These are phyloP conservation scores for Drosophila kanapiae DNA, from an alignment of 1,140 invertebrate genomes.

Conservation along the genomic window DNA sequence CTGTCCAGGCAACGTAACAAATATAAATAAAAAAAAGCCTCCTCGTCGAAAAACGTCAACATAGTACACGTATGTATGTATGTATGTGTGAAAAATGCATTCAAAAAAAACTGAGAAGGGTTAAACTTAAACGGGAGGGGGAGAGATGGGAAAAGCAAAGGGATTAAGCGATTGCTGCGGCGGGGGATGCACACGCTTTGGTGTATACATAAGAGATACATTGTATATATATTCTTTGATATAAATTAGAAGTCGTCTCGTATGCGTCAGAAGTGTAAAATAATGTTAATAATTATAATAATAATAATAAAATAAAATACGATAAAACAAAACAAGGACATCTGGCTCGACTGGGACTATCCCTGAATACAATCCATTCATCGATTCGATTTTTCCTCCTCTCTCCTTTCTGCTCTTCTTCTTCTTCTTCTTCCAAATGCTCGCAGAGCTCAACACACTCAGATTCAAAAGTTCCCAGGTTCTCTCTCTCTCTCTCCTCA, in stretches of 20 bases:
- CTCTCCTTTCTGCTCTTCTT: not conserved
- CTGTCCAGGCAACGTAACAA: slow-evolving; percentile 67
- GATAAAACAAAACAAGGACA: slow-evolving; percentile 64
- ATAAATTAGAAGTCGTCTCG: slow-evolving; percentile 44
- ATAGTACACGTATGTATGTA: slow-evolving; percentile 10
- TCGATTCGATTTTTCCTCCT: slow-evolving; percentile 44
- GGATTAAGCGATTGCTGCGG: slow-evolving; percentile 23
- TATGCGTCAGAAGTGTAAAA: slow-evolving; percentile 48
- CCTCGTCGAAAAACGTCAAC: slow-evolving; percentile 63
- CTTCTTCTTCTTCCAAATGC: slow-evolving; percentile 50
- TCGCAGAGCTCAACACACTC: slow-evolving; percentile 50
- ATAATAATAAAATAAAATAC: slow-evolving; percentile 44
- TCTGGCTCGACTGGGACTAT: slow-evolving; percentile 47
- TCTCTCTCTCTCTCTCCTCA: too few species aligned
- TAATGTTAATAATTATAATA: slow-evolving; percentile 19
- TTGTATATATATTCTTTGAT: slow-evolving; percentile 37
- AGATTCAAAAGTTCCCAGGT: slow-evolving; percentile 29
- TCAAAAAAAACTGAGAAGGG: slow-evolving; percentile 42
- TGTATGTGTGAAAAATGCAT: slow-evolving; percentile 31
- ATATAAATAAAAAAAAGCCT: slow-evolving; percentile 63
- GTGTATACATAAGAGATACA: slow-evolving; percentile 38
- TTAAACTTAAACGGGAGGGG: slow-evolving; percentile 26
- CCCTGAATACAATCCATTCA: slow-evolving; percentile 32
- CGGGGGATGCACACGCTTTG: slow-evolving; percentile 24
- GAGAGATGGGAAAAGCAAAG: slow-evolving; percentile 5